phyloP scores from a whole-genome alignment of 2,888 invertebrate species.

The Tenodera sinensis region DNA sequence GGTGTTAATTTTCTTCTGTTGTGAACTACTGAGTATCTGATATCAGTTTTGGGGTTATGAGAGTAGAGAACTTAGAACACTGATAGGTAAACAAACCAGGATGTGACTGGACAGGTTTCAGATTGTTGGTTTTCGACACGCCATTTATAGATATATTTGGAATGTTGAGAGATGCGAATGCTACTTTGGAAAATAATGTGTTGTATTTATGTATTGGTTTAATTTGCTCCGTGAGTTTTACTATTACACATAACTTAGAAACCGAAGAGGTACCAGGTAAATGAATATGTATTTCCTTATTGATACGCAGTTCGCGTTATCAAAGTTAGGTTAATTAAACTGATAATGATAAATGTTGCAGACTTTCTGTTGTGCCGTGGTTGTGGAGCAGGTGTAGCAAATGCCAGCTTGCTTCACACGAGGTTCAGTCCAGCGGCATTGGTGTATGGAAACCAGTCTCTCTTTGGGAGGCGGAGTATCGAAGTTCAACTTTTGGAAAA shows the following conservation, averaged over 20 bases:
- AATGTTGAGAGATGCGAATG: background rate
- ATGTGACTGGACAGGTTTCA: background rate
- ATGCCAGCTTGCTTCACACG: conserved; percentile 52
- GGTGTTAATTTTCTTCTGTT: background rate
- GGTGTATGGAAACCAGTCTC: conserved; percentile 48
- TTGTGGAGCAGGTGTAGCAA: conserved; percentile 57
- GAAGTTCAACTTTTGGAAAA: conserved; percentile 56
- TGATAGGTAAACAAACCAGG: background rate
- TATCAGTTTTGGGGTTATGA: background rate
- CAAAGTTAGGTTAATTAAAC: background rate
- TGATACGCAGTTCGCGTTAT: background rate
- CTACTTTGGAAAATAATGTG: background rate
- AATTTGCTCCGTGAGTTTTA: background rate
- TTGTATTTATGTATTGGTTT: background rate
- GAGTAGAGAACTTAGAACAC: background rate
- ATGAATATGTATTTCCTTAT: background rate
- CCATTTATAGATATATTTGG: background rate
- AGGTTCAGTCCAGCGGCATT: conserved; percentile 52
- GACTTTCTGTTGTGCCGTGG: conserved; percentile 56
- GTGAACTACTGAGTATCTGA: background rate
- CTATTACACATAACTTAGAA: background rate
- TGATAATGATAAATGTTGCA: conserved; percentile 39
- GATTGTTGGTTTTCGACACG: background rate
- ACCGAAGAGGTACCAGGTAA: background rate
- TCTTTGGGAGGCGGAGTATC: conserved; percentile 53